These are phyloP conservation scores for Ictalurus punctatus DNA, from an alignment of 2,113 vertebrate genomes.

Conservation along the genomic window DNA sequence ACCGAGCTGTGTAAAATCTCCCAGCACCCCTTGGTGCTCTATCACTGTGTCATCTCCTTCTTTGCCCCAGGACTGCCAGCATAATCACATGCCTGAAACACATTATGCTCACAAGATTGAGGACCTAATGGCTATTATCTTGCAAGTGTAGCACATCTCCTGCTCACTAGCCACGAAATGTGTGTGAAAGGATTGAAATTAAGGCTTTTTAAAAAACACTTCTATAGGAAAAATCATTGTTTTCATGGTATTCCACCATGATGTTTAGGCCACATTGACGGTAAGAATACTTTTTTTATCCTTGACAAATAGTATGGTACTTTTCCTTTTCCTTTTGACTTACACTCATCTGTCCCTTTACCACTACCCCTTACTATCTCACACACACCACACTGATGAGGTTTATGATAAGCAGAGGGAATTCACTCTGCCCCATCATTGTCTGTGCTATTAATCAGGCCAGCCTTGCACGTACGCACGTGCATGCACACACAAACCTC, in stretches of 20 bases:
- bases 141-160: constrained; percentile 36
- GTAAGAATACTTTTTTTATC: constrained; percentile 31
- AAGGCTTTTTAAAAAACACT: background rate
- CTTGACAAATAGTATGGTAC: background rate
- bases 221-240: background rate
- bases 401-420: constrained; percentile 51
- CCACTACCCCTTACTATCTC: constrained; percentile 8
- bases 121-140: constrained; percentile 50
- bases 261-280: background rate
- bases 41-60: constrained; percentile 45
- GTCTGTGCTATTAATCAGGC: constrained; percentile 45
- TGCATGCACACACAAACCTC: background rate
- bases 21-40: constrained; percentile 45
- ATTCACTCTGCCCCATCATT: constrained; percentile 27
- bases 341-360: constrained; percentile 29
- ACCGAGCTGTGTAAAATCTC: constrained; percentile 32
- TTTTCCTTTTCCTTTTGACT: constrained; percentile 2
- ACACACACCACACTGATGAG: constrained; percentile 31
- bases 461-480: constrained; percentile 15
- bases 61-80: constrained; percentile 42
- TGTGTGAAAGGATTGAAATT: constrained; percentile 27
- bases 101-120: constrained; percentile 59
- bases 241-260: background rate
- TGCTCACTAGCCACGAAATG: constrained; percentile 33
- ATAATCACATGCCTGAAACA: constrained; percentile 58